Conservation (phyloP, 2,888 invertebrate species). For the Ophraella communa region DNA sequence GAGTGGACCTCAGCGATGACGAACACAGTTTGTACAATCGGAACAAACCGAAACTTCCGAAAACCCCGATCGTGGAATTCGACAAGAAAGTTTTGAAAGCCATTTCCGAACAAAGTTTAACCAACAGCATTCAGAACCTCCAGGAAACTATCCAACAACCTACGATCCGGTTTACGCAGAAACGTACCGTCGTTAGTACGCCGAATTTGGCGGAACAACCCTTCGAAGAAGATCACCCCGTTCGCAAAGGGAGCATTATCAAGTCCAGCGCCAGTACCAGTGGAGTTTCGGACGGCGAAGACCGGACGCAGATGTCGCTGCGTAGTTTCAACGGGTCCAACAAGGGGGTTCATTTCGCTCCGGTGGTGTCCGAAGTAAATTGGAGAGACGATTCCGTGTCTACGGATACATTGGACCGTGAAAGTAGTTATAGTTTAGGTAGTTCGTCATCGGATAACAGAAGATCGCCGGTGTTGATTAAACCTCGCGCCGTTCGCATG, state of each 20-base stretch:
- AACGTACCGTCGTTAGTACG: constrained; percentile 37
- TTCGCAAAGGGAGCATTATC: constrained; percentile 62
- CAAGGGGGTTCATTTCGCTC: constrained; percentile 77
- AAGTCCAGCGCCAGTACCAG: constrained; percentile 57
- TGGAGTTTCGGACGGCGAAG: constrained; percentile 54
- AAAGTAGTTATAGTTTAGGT: constrained; percentile 53
- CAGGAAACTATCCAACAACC: constrained; percentile 32
- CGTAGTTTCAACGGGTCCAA: constrained; percentile 50
- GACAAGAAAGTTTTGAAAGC: constrained; percentile 56
- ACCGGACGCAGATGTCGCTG: constrained; percentile 49
- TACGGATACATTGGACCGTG: constrained; percentile 51
- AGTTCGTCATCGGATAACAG: constrained; percentile 54
- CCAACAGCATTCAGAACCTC: constrained; percentile 40
- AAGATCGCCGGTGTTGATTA: constrained; percentile 37
- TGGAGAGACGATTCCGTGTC: constrained; percentile 71
- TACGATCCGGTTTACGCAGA: constrained; percentile 28
- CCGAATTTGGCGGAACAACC: constrained; percentile 41
- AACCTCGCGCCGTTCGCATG: constrained; percentile 43
- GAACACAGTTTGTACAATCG: constrained; percentile 65
- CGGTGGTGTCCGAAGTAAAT: constrained; percentile 79
- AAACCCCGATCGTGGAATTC: constrained; percentile 54
- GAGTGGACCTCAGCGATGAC: constrained; percentile 59
- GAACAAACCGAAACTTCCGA: constrained; percentile 57
- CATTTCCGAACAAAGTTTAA: constrained; percentile 56
- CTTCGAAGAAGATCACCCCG: constrained; percentile 49